Percentiles rank a stretch among this genome's conserved stretches.
Evolutionary conservation across 2,113 vertebrate genomes (phyloP).

Genomic region (Phyllopteryx taeniolatus): DNA sequence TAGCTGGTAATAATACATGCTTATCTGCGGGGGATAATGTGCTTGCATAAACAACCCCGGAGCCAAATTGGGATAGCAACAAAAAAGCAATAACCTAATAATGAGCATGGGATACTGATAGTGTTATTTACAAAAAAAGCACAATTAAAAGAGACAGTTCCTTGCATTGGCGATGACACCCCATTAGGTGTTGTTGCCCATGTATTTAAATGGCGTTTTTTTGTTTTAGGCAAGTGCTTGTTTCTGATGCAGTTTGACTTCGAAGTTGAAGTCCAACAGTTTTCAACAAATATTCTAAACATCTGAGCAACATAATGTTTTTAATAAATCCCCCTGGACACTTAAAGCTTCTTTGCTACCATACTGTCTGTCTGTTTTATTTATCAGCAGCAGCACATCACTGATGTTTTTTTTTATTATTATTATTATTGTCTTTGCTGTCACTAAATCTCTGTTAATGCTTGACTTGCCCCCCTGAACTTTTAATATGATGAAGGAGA

Average conservation of each 20-base stretch:
- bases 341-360: constrained; percentile 34
- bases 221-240: constrained; percentile 35
- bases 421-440: constrained; percentile 43
- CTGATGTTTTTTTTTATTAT: constrained; percentile 1
- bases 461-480: constrained; percentile 19
- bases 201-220: constrained; percentile 37
- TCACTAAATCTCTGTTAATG: constrained; percentile 39
- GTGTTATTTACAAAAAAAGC: not conserved
- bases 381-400: constrained; percentile 54
- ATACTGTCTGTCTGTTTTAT: constrained; percentile 25
- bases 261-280: constrained; percentile 32
- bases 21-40: constrained; percentile 40
- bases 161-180: constrained; percentile 16
- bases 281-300: not conserved
- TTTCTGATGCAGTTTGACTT: constrained; percentile 42
- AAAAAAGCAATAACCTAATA: constrained; percentile 33
- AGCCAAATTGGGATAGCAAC: constrained; percentile 16
- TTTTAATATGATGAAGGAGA: constrained; percentile 46
- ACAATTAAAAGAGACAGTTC: constrained; percentile 3
- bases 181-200: constrained; percentile 20
- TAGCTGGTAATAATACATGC: constrained; percentile 31
- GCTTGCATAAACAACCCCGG: constrained; percentile 32
- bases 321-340: constrained; percentile 24
- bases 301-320: not conserved
- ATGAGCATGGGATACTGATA: constrained; percentile 8